Percentiles rank a stretch among this genome's conserved stretches.
Evolutionary conservation across 2,113 vertebrate species (phyloP).

Genomic region (Eudyptes chrysolophus): DNA sequence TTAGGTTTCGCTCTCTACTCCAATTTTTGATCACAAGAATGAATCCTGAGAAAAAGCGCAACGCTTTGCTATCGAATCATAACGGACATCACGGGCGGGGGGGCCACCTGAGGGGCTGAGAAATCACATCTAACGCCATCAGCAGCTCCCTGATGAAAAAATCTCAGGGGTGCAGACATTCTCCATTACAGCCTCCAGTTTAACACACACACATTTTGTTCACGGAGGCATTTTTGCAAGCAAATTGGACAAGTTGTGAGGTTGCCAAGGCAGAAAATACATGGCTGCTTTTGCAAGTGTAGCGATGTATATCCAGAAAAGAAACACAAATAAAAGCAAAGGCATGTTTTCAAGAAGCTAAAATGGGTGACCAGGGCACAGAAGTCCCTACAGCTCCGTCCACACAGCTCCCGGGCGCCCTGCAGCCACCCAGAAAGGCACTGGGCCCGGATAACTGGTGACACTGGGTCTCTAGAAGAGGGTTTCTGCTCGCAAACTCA

Average conservation of each 20-base stretch:
- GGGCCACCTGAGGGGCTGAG: neutral
- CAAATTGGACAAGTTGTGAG: neutral
- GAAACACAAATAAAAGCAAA: neutral
- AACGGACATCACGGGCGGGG: rapidly evolving
- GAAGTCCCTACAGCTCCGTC: neutral
- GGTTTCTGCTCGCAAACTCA: neutral
- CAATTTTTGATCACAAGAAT: neutral
- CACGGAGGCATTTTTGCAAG: neutral
- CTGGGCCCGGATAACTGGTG: neutral
- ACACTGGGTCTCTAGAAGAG: too few species aligned
- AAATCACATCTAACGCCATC: rapidly evolving
- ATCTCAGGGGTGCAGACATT: neutral
- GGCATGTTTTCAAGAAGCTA: neutral
- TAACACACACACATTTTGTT: neutral
- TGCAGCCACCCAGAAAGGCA: neutral
- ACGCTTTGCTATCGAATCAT: neutral
- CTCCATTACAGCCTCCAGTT: rapidly evolving
- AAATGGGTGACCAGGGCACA: neutral
- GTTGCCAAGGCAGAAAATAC: neutral
- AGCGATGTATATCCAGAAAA: neutral
- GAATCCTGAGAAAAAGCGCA: neutral
- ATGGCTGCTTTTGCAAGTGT: neutral
- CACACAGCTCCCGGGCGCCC: neutral
- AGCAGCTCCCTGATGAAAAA: neutral
- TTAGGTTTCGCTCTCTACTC: neutral